Evolutionary conservation across 2,797 vertebrate genomes (phyloP).

Genomic region (Mastacembelus armatus): DNA sequence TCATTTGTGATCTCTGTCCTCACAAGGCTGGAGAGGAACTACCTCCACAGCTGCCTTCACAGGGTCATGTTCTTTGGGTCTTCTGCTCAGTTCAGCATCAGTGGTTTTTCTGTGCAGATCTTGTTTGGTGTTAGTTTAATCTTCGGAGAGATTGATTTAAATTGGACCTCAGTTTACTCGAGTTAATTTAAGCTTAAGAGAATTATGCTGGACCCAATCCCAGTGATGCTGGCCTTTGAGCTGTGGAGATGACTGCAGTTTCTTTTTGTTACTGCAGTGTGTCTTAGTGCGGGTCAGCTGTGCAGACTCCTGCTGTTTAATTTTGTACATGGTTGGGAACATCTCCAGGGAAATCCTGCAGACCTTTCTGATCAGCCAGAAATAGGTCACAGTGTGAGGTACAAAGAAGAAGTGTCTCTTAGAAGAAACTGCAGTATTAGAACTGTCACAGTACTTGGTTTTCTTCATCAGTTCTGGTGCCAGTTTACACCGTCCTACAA

Average conservation of each 20-base stretch:
- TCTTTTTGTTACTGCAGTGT: conserved; percentile 46
- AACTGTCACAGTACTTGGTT: conserved; percentile 15
- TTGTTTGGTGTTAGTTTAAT: conserved; percentile 42
- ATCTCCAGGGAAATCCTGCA: conserved; percentile 70
- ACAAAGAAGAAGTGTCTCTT: conserved; percentile 39
- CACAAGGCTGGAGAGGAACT: conserved; percentile 8
- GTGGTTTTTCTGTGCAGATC: background rate
- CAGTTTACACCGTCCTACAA: too few relatives aligned
- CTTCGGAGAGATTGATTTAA: conserved; percentile 51
- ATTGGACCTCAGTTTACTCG: conserved; percentile 30
- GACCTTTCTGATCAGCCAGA: conserved; percentile 56
- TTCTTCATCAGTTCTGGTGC: conserved; percentile 11
- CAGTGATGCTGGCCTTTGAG: conserved; percentile 34
- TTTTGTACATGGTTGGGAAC: conserved; percentile 60
- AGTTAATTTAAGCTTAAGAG: conserved; percentile 54
- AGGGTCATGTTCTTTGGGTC: too few relatives aligned
- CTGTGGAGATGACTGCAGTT: conserved; percentile 56
- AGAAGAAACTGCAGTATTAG: conserved; percentile 25
- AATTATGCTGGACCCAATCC: conserved; percentile 46
- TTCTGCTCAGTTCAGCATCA: too few relatives aligned
- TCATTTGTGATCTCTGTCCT: conserved; percentile 21
- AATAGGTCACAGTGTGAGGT: conserved; percentile 55
- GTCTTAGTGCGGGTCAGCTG: conserved; percentile 34
- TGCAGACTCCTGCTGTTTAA: conserved; percentile 68
- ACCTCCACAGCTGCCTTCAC: conserved; percentile 4